Evolutionary conservation across 2,113 vertebrate species (phyloP).

Genomic region (Sylvicapra grimmia): DNA sequence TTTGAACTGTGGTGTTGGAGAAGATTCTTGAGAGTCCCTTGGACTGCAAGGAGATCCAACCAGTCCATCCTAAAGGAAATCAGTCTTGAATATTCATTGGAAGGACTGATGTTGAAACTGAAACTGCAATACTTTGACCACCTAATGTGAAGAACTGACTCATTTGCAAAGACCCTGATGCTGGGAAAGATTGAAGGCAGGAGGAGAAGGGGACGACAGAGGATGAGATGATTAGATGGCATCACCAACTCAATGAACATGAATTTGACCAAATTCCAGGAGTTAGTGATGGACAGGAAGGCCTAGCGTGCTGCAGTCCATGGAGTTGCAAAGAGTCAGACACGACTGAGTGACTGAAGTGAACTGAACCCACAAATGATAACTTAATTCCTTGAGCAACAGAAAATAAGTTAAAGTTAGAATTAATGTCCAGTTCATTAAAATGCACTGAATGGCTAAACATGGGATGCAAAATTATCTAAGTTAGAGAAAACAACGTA

Average conservation of each 20-base stretch:
- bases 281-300: not conserved
- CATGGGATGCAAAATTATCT: constrained; percentile 54
- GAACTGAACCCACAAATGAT: constrained; percentile 48
- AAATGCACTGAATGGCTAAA: constrained; percentile 40
- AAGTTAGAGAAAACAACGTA: constrained; percentile 9
- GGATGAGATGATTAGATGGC: not conserved
- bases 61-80: not conserved
- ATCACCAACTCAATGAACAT: not conserved
- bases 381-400: constrained; percentile 63
- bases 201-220: not conserved
- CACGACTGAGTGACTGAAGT: not conserved
- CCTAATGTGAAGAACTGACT: not conserved
- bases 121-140: not conserved
- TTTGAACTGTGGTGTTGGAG: not conserved
- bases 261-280: not conserved
- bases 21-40: not conserved
- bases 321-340: not conserved
- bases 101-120: not conserved
- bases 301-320: not conserved
- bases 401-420: constrained; percentile 59
- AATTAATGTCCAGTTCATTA: constrained; percentile 45
- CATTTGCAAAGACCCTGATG: not conserved
- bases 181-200: not conserved
- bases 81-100: not conserved
- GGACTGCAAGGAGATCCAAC: not conserved